Evolutionary conservation across 2,113 vertebrate species (phyloP).

Genomic region (Lophotis ruficrista): DNA sequence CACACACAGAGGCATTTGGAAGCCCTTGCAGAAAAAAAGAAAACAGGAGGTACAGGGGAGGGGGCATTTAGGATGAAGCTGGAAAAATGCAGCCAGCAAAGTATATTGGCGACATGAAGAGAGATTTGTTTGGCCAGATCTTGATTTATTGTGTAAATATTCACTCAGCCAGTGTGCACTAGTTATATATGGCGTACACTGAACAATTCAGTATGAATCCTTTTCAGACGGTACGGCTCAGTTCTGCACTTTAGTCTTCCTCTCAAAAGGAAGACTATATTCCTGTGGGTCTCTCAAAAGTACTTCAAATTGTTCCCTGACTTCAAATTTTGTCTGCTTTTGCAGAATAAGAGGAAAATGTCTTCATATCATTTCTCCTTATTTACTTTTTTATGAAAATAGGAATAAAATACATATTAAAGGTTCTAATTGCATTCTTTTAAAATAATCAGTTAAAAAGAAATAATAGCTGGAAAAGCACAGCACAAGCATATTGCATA

Average conservation of each 20-base stretch:
- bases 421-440: not conserved
- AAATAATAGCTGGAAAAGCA: not conserved
- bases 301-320: not conserved
- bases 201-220: not conserved
- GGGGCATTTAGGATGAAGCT: not conserved
- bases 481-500: not conserved
- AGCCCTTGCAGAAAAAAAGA: not conserved
- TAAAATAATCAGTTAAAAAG: not conserved
- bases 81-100: not conserved
- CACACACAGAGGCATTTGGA: not conserved
- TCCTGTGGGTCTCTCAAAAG: not conserved
- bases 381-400: not conserved
- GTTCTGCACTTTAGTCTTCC: not conserved
- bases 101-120: not conserved
- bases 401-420: not conserved
- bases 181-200: not conserved
- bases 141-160: not conserved
- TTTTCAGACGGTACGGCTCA: not conserved
- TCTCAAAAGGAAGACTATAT: not conserved
- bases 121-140: not conserved
- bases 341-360: not conserved
- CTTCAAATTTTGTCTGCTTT: not conserved
- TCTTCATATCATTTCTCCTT: not conserved
- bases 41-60: not conserved
- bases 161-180: rapidly evolving